These are phyloP conservation scores for Philopotamus ludificatus DNA, from an alignment of 1,140 invertebrate species.

Conservation along the genomic window DNA sequence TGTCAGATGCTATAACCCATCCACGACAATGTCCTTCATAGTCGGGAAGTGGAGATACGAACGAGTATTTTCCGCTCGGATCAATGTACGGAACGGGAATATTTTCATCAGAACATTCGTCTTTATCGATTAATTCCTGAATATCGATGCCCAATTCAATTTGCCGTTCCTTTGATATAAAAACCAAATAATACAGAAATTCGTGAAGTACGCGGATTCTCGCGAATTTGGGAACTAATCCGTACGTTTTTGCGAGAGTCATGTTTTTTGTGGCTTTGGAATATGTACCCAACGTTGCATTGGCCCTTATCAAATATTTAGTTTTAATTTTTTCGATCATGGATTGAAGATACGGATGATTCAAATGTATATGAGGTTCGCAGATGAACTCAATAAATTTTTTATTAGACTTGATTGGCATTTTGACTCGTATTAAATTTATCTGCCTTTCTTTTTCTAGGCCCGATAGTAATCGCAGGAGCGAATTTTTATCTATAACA, in stretches of 20 bases:
- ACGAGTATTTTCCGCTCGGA: constrained; percentile 64
- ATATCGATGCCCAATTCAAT: constrained; percentile 45
- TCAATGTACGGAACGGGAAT: constrained; percentile 44
- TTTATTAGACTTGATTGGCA: neutral
- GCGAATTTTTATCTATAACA: constrained; percentile 26
- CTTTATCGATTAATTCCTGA: constrained; percentile 40
- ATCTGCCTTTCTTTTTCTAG: constrained; percentile 26
- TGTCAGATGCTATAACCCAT: constrained; percentile 70
- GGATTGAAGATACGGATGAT: constrained; percentile 24
- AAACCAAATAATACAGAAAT: constrained; percentile 67
- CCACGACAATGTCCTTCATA: constrained; percentile 61
- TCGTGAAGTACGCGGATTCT: constrained; percentile 64
- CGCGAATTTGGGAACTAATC: constrained; percentile 61
- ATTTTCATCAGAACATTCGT: constrained; percentile 29
- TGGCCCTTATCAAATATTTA: constrained; percentile 6
- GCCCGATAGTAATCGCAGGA: constrained; percentile 14
- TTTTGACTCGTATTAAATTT: constrained; percentile 18
- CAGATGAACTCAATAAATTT: constrained; percentile 24
- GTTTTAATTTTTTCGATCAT: constrained; percentile 27
- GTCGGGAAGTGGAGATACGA: constrained; percentile 63
- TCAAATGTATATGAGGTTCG: constrained; percentile 18
- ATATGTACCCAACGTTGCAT: neutral
- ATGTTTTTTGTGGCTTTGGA: neutral
- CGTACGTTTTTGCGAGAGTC: constrained; percentile 9
- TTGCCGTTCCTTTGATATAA: constrained; percentile 56